Evolutionary conservation across 2,797 vertebrate genomes (phyloP).

Genomic region (Petrocephalus sullivani): DNA sequence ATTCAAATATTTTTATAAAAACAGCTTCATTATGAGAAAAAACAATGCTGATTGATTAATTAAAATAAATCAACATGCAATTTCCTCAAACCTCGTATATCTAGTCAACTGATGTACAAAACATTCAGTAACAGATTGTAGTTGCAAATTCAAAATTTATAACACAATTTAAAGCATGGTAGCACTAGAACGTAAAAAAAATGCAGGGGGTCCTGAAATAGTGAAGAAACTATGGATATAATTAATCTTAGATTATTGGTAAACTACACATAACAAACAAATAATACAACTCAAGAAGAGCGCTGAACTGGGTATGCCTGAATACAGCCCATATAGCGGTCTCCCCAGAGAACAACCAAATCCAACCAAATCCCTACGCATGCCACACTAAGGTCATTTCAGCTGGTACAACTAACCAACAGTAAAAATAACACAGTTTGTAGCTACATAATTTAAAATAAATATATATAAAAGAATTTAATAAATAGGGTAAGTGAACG

Average conservation of each 20-base stretch:
- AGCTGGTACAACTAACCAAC: not conserved
- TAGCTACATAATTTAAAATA: not conserved
- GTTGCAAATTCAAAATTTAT: not conserved
- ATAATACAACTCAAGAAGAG: not conserved
- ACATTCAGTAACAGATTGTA: not conserved
- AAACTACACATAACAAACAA: not conserved
- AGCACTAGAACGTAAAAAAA: not conserved
- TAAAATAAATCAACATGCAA: not conserved
- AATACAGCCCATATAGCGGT: not conserved
- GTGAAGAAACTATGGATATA: not conserved
- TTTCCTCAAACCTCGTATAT: not conserved
- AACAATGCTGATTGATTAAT: not conserved
- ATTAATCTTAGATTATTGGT: not conserved
- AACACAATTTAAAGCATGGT: not conserved
- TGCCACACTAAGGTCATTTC: not conserved
- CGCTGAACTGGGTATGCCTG: not conserved
- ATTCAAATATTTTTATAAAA: not conserved
- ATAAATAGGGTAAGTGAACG: not conserved
- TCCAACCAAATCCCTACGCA: not conserved
- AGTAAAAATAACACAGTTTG: not conserved
- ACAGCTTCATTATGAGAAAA: not conserved
- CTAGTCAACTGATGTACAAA: not conserved
- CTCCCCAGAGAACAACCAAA: not conserved
- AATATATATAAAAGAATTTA: not conserved
- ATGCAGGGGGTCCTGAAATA: not conserved